These are phyloP conservation scores for Muntiacus reevesi DNA, from an alignment of 2,113 vertebrate genomes.

Conservation along the genomic window DNA sequence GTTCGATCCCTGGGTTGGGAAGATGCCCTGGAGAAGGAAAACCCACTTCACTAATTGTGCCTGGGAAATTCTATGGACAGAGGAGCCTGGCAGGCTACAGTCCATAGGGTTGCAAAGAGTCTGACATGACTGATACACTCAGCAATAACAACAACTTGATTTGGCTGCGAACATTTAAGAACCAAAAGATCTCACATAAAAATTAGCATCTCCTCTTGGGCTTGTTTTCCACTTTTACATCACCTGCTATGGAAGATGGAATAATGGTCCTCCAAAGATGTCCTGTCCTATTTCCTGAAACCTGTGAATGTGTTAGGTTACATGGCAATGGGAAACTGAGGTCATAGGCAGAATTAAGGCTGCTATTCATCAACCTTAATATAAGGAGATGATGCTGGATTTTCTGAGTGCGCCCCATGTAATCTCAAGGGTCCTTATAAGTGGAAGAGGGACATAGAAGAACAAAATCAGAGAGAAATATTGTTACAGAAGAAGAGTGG, in stretches of 20 bases:
- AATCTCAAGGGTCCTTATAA: not conserved
- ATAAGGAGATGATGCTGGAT: not conserved
- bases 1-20: not conserved
- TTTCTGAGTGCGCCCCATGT: not conserved
- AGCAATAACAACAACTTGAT: not conserved
- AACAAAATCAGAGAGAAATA: not conserved
- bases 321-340: not conserved
- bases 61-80: not conserved
- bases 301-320: not conserved
- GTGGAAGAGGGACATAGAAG: not conserved
- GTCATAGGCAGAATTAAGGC: not conserved
- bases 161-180: not conserved
- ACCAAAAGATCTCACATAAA: not conserved
- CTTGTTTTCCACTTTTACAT: not conserved
- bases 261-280: not conserved
- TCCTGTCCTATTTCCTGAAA: not conserved
- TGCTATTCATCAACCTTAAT: not conserved
- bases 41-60: not conserved
- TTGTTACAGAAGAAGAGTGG: not conserved
- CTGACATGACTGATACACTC: not conserved
- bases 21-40: not conserved
- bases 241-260: not conserved
- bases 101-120: not conserved
- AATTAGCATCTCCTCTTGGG: not conserved
- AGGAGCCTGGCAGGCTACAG: accelerated